Evolutionary conservation across 2,113 vertebrate species (phyloP).

Genomic region (Eudyptes chrysolophus): DNA sequence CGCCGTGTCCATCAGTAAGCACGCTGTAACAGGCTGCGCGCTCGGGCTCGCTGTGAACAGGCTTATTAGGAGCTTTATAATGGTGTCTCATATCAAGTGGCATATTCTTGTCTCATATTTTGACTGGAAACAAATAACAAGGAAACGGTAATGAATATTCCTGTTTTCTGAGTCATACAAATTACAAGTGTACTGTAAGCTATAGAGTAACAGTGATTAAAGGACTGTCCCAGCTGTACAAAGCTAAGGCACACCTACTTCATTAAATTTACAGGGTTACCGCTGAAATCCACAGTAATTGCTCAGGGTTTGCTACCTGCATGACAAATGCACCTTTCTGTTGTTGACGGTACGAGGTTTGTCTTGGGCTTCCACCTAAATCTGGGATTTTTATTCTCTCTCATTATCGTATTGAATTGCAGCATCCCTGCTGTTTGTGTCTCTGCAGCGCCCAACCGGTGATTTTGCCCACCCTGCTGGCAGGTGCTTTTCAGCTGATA

Average conservation of each 20-base stretch:
- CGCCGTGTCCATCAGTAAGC: rapidly evolving
- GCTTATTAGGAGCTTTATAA: rapidly evolving
- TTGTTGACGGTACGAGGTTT: not conserved
- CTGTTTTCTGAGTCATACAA: not conserved
- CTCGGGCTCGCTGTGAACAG: not conserved
- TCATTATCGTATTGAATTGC: not conserved
- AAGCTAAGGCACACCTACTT: not conserved
- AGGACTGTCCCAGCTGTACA: not conserved
- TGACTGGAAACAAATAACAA: not conserved
- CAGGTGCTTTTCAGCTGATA: not conserved
- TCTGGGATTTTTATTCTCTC: not conserved
- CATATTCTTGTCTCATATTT: rapidly evolving
- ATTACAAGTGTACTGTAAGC: not conserved
- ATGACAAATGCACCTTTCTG: not conserved
- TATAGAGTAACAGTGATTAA: not conserved
- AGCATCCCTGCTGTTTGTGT: not conserved
- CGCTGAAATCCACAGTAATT: not conserved
- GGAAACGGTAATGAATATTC: not conserved
- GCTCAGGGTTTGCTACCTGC: not conserved
- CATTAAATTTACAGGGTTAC: not conserved
- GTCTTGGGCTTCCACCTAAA: not conserved
- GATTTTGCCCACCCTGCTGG: not conserved
- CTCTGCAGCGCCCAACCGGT: not conserved
- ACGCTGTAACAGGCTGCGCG: not conserved
- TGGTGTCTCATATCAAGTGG: not conserved